phyloP scores from a whole-genome alignment of 2,888 invertebrate genomes.

The Drosophila austrosaltans region DNA sequence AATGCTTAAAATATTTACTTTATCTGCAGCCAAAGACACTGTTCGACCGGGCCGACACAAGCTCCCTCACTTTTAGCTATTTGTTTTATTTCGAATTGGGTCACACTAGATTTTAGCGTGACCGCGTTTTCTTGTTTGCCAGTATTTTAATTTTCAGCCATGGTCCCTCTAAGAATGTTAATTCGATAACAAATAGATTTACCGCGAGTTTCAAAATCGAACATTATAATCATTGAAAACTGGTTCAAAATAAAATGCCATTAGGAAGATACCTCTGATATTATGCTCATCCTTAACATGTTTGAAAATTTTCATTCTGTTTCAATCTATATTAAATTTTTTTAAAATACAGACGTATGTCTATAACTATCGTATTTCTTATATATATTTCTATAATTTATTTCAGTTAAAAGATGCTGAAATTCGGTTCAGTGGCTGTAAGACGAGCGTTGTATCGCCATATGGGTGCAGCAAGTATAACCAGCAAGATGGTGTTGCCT shows the following conservation, averaged over 20 bases:
- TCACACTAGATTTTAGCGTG: background rate
- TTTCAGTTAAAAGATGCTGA: constrained; percentile 27
- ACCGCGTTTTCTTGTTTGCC: background rate
- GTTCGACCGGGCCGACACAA: background rate
- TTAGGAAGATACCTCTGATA: no score
- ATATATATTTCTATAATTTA: background rate
- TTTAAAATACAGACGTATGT: background rate
- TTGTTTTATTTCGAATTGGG: background rate
- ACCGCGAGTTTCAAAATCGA: background rate
- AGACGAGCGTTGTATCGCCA: constrained; percentile 1
- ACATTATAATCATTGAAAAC: no score
- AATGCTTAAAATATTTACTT: constrained; percentile 3
- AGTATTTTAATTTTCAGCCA: background rate
- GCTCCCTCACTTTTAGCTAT: background rate
- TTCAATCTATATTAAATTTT: background rate
- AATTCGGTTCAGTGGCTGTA: constrained; percentile 13
- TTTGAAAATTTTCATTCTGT: no score
- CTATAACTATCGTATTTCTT: background rate
- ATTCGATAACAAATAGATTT: background rate
- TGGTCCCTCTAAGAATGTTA: background rate
- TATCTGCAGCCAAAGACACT: constrained; percentile 9
- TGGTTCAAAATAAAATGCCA: no score
- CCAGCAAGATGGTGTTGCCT: constrained; percentile 22
- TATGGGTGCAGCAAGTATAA: constrained; percentile 6
- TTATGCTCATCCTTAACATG: no score